Evolutionary conservation across 2,888 invertebrate genomes (phyloP).

Genomic region (Harpagoxenus sublaevis): DNA sequence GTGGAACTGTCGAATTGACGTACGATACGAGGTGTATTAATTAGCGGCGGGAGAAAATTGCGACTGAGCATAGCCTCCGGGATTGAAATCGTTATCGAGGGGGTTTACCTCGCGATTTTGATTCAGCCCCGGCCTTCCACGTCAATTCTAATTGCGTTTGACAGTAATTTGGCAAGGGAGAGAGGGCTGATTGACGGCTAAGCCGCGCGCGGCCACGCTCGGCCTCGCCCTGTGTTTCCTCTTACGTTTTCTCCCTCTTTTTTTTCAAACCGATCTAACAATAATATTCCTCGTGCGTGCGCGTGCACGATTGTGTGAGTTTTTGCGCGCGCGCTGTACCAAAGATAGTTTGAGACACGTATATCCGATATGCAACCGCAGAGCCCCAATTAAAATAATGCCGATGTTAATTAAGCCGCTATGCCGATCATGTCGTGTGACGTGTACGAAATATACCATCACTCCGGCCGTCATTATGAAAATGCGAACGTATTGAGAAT

Average conservation of each 20-base stretch:
- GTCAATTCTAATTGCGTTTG: slow-evolving; percentile 81
- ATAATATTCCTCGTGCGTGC: slow-evolving; percentile 48
- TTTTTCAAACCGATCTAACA: slow-evolving; percentile 44
- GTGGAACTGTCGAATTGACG: slow-evolving; percentile 65
- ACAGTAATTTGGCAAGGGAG: slow-evolving; percentile 79
- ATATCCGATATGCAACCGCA: slow-evolving; percentile 25
- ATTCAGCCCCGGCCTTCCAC: slow-evolving; percentile 71
- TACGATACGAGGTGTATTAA: slow-evolving; percentile 73
- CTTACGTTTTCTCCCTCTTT: slow-evolving; percentile 36
- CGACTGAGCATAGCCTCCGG: slow-evolving; percentile 68
- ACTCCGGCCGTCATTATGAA: slow-evolving; percentile 16
- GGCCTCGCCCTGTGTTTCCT: slow-evolving; percentile 52
- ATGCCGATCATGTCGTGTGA: slow-evolving; percentile 34
- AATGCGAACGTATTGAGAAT: slow-evolving; percentile 20
- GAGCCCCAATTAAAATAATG: slow-evolving; percentile 48
- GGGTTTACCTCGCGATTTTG: slow-evolving; percentile 74
- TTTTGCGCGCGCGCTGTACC: background rate
- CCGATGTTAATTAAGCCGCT: slow-evolving; percentile 54
- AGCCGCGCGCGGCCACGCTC: slow-evolving; percentile 46
- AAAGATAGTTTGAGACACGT: background rate
- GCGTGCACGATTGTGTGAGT: background rate
- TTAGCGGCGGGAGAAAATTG: slow-evolving; percentile 75
- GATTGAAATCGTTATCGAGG: slow-evolving; percentile 79
- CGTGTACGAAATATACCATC: slow-evolving; percentile 25
- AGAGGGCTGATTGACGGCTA: slow-evolving; percentile 72